Evolutionary conservation across 2,113 vertebrate species (phyloP).

Genomic region (Trematomus loennbergii): DNA sequence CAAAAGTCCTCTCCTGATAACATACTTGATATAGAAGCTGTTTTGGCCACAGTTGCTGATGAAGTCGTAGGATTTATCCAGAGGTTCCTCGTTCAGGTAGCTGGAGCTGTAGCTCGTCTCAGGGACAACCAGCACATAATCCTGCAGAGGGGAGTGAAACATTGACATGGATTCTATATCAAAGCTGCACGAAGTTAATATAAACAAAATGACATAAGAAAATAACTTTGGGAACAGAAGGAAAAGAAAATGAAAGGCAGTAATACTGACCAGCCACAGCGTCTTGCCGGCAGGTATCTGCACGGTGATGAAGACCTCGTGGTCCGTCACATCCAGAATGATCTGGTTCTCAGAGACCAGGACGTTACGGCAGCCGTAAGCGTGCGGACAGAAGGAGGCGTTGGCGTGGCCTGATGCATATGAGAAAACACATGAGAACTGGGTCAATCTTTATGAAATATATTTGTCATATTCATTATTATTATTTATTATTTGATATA

Average conservation of each 20-base stretch:
- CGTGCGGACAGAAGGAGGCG: conserved; percentile 93
- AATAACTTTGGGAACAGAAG: no score
- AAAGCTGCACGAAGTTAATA: not conserved
- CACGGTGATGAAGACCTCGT: conserved; percentile 89
- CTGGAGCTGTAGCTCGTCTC: conserved; percentile 89
- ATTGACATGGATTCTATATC: not conserved
- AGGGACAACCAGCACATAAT: conserved; percentile 92
- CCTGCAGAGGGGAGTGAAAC: conserved; percentile 76
- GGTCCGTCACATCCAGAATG: conserved; percentile 91
- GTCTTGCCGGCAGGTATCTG: conserved; percentile 89
- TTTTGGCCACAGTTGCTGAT: conserved; percentile 94
- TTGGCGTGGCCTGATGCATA: conserved; percentile 87
- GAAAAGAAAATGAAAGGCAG: no score
- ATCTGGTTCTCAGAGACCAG: conserved; percentile 90
- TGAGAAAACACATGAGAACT: not conserved
- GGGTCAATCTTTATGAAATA: not conserved
- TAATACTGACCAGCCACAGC: conserved; percentile 91
- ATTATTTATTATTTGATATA: not conserved
- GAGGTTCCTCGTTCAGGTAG: conserved; percentile 90
- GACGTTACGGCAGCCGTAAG: conserved; percentile 90
- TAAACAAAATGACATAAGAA: not conserved
- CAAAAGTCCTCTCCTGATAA: not conserved
- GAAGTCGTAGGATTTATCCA: conserved; percentile 97
- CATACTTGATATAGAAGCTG: conserved; percentile 93
- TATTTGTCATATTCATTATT: no score